Evolutionary conservation across 2,113 vertebrate genomes (phyloP), one percentile per base, ranked within the genome.

Genomic region (Sapayoa aenigma): DNA sequence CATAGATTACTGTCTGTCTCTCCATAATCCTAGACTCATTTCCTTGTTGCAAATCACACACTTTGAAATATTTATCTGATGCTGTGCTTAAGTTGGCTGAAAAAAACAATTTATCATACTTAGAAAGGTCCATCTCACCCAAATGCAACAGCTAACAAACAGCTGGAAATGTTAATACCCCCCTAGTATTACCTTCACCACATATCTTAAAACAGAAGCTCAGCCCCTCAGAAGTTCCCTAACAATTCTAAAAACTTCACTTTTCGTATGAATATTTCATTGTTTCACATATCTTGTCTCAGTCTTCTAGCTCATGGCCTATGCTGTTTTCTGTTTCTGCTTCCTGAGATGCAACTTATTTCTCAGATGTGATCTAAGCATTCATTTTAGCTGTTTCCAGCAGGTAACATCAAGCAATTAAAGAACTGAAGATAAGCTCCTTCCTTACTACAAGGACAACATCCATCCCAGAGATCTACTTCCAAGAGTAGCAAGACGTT

Each of bases 51-150:
- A 95, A 91, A 90, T 84, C 44, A 73, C 44, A 81, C 25, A 56
- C 24, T 94, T 95, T 13, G 44, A 96, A 94, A 84, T 69, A 72
- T 63, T 91, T 87, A 63, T 44, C 52, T 65, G 74, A 67, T 52
- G 27, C 42, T 84, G 47, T 58, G 44, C 62, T 68, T 76, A 80
- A 85, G 35, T 18, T 74, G 66, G n/a, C 49, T 69, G 77, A 49
- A 84, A 88, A 77, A 77, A 87, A n/a, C 28, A 71, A 67, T 31
- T 69, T 66, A 23, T 67, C 41, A 41, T 59, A 68, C 10, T 50
- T 74, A 39, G 37, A 82, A 90, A 91, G 31, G 46, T 42, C 31
- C 46, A 80, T 49, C 47, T 56, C 33, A 68, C 35, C 39, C 59
- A 90, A 84, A 91, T 16, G 27, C 44, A 75, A 24, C 30, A 78